Evolutionary conservation across 2,113 vertebrate genomes (phyloP), one percentile per base, ranked within the genome.

Genomic region (Epinephelus lanceolatus): DNA sequence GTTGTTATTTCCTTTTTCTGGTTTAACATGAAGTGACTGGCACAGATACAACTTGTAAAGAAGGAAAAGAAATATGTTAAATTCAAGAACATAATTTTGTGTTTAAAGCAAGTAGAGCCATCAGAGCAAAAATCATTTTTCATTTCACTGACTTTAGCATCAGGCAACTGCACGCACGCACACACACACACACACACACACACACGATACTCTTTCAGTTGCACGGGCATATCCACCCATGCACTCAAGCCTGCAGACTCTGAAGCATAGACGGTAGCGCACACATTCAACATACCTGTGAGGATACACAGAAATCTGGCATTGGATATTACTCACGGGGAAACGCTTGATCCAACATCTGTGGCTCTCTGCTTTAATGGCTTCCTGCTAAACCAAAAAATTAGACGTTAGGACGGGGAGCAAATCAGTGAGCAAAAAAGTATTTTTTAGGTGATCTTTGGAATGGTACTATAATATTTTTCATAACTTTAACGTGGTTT

Each of bases 211-310:
- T 12, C 15, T 55, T 37, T 51, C 63, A 52, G 42, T 25, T 53
- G 60, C 19, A 81, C 5, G n/a, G 17, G 4, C 71, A 75, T 63
- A 53, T 57, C 40, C 49, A 78, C n/a, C 14, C 68, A 75, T 57
- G 53, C 42, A 79, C 37, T 77, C n/a, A 78, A 61, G 76, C 56
- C 75, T 85, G 65, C 72, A 90, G 60, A 68, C 56, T 53, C 42
- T 42, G 57, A 61, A 61, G 70, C 76, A 14, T 74, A 81, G 66
- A 60, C 61, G 23, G 76, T 76, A 63, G 47, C 84, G 71, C 69
- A 77, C 86, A 91, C 80, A 80, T 81, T 89, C 80, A 53, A 88
- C 88, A 88, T 71, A 91, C 90, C 86, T 90, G 85, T 84, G 88
- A 88, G 83, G 84, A 87, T 74, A 84, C 83, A 88, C 78, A 90